Evolutionary conservation across 2,113 vertebrate genomes (phyloP).

Genomic region (Sialia sialis): DNA sequence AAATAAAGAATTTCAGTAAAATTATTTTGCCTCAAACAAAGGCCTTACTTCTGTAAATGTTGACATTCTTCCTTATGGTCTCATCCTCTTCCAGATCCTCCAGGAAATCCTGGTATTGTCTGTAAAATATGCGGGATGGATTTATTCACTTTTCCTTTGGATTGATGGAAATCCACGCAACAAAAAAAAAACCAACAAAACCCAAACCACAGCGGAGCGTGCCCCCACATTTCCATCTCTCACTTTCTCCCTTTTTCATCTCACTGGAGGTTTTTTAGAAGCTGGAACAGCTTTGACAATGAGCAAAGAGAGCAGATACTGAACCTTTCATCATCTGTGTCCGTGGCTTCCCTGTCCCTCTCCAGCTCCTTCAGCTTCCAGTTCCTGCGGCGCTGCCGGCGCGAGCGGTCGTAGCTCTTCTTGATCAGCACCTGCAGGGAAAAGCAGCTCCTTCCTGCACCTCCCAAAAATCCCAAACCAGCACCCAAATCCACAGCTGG

Average conservation of each 20-base stretch:
- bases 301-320: neutral
- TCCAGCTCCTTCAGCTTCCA: constrained; percentile 92
- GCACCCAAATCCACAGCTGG: neutral
- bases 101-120: constrained; percentile 96
- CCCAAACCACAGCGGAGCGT: neutral
- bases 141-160: neutral
- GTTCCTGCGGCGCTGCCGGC: constrained; percentile 86
- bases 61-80: constrained; percentile 91
- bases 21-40: neutral
- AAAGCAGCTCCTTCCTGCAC: neutral
- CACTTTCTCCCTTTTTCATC: neutral
- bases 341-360: constrained; percentile 82
- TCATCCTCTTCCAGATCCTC: constrained; percentile 98
- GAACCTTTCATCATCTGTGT: constrained; percentile 90
- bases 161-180: neutral
- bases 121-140: constrained; percentile 34
- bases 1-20: neutral
- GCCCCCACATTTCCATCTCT: neutral
- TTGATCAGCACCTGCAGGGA: constrained; percentile 87
- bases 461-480: neutral
- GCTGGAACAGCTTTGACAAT: neutral
- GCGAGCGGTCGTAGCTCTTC: constrained; percentile 90
- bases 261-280: neutral
- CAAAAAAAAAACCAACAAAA: neutral
- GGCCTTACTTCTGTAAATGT: constrained; percentile 91